Conservation (phyloP, 2,888 invertebrate species). For the Zygogramma bicolorata region DNA sequence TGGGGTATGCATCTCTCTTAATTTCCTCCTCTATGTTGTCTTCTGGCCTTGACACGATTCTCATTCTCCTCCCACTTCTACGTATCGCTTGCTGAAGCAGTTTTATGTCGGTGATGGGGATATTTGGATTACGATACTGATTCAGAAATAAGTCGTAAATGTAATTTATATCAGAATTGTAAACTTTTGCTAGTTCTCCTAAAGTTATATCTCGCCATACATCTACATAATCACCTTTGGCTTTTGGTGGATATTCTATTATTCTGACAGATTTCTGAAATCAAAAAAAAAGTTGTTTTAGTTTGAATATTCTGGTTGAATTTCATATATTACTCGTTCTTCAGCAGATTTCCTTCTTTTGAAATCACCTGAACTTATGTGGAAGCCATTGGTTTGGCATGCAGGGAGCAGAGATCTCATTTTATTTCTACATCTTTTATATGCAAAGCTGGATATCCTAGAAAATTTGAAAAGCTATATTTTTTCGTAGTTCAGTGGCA, state of each 20-base stretch:
- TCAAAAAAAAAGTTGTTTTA: background rate
- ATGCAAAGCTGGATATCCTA: conserved; percentile 32
- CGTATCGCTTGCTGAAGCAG: conserved; percentile 60
- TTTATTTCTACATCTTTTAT: conserved; percentile 29
- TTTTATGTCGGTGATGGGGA: conserved; percentile 59
- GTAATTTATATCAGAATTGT: conserved; percentile 75
- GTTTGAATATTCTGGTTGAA: background rate
- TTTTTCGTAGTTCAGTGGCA: background rate
- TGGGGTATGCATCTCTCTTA: conserved; percentile 68
- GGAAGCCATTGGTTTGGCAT: conserved; percentile 41
- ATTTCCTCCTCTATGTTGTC: conserved; percentile 47
- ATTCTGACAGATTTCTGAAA: conserved; percentile 69
- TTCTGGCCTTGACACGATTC: conserved; percentile 60
- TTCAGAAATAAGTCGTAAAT: conserved; percentile 61
- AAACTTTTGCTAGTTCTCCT: conserved; percentile 75
- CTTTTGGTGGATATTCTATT: conserved; percentile 74
- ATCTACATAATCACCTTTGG: conserved; percentile 71
- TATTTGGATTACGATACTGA: conserved; percentile 54
- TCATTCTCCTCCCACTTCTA: conserved; percentile 61
- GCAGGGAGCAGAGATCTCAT: conserved; percentile 11
- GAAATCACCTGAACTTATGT: conserved; percentile 63
- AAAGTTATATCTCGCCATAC: conserved; percentile 89
- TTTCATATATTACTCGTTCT: conserved; percentile 61
- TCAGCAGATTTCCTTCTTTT: conserved; percentile 75
- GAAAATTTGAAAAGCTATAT: conserved; percentile 10